Evolutionary conservation across 1,140 invertebrate genomes (phyloP).

Genomic region (Heliconius nattereri): DNA sequence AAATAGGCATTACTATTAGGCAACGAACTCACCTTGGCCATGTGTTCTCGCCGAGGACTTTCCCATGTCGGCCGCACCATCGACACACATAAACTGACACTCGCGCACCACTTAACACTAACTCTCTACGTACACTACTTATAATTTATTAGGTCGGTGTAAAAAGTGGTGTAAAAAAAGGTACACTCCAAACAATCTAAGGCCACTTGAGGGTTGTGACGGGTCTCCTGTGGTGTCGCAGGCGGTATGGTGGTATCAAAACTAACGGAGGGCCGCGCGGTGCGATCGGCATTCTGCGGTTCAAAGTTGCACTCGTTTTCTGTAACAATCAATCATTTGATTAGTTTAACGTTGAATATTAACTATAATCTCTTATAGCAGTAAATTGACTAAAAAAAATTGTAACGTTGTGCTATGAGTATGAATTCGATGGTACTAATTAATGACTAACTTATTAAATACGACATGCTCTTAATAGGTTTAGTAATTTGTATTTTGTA

Average conservation of each 20-base stretch:
- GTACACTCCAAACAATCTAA: slow-evolving; percentile 75
- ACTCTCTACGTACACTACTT: slow-evolving; percentile 59
- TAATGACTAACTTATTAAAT: neutral
- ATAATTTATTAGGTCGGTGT: slow-evolving; percentile 72
- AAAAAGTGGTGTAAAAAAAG: slow-evolving; percentile 76
- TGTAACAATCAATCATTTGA: neutral
- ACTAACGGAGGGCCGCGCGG: slow-evolving; percentile 70
- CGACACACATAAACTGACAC: slow-evolving; percentile 70
- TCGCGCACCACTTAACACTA: slow-evolving; percentile 69
- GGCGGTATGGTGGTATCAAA: slow-evolving; percentile 60
- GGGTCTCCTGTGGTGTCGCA: slow-evolving; percentile 70
- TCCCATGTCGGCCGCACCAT: slow-evolving; percentile 81
- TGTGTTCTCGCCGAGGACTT: slow-evolving; percentile 82
- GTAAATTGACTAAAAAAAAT: neutral
- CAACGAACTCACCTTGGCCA: slow-evolving; percentile 76
- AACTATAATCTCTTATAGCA: neutral
- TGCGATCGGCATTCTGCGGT: slow-evolving; percentile 75
- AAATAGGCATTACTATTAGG: slow-evolving; percentile 30
- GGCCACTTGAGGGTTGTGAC: slow-evolving; percentile 73
- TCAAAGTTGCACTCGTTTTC: slow-evolving; percentile 48
- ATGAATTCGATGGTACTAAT: neutral
- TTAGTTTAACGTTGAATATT: neutral
- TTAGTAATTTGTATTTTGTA: neutral
- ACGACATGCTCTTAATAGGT: neutral
- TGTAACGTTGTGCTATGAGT: neutral